Evolutionary conservation across 2,797 vertebrate species (phyloP).

Genomic region (Petrocephalus sullivani): DNA sequence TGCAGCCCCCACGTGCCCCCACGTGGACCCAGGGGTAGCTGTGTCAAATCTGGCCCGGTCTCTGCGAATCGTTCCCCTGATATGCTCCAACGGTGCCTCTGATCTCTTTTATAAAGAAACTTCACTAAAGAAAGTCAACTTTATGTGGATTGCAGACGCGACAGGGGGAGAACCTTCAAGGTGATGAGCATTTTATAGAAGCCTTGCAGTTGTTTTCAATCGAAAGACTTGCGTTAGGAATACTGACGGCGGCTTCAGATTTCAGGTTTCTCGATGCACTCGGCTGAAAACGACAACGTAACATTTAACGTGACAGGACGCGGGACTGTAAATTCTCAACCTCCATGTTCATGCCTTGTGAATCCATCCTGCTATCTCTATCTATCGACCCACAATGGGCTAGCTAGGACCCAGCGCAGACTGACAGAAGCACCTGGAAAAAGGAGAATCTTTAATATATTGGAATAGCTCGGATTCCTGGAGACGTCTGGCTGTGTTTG

Average conservation of each 20-base stretch:
- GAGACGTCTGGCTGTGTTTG: slow-evolving; percentile 22
- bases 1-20: background rate
- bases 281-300: background rate
- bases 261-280: background rate
- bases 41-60: background rate
- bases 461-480: background rate
- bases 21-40: background rate
- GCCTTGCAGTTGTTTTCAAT: background rate
- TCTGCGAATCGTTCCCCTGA: background rate
- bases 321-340: background rate
- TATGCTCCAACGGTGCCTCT: background rate
- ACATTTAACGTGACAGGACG: background rate
- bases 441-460: slow-evolving; percentile 17
- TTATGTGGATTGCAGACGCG: background rate
- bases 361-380: background rate
- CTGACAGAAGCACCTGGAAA: slow-evolving; percentile 12
- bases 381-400: background rate
- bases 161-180: background rate
- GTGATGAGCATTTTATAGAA: slow-evolving; percentile 2
- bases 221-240: background rate
- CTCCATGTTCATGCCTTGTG: background rate
- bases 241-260: background rate
- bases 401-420: background rate
- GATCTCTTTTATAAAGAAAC: slow-evolving; percentile 6
- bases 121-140: background rate